Conservation (phyloP, 1,140 invertebrate genomes). For the Drosophila tristis region DNA sequence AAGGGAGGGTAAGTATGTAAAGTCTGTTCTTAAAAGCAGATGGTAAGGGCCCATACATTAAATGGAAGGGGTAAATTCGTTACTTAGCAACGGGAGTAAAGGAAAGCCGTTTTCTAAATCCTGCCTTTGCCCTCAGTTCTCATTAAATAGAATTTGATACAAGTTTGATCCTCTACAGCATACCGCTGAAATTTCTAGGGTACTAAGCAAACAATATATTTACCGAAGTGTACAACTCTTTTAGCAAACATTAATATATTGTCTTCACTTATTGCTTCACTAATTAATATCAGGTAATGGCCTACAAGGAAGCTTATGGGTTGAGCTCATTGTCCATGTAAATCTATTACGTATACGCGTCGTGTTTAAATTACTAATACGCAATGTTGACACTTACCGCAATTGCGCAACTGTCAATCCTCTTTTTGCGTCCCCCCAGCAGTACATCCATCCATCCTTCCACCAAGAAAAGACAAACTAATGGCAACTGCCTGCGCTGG, state of each 20-base stretch:
- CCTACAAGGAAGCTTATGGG: neutral
- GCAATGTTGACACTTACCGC: neutral
- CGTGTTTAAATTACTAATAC: constrained; percentile 22
- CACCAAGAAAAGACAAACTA: constrained; percentile 30
- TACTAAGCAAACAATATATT: no score
- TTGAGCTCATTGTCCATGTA: neutral
- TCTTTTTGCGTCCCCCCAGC: no score
- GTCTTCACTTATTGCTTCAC: constrained; percentile 1
- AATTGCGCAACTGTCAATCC: constrained; percentile 15
- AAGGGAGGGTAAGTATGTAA: neutral
- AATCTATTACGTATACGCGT: constrained; percentile 32
- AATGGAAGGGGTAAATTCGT: no score
- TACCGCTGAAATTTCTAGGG: no score
- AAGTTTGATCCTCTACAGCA: no score
- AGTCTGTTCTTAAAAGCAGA: no score
- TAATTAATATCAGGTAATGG: neutral
- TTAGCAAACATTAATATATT: neutral
- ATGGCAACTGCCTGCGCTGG: constrained; percentile 39
- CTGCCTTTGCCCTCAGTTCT: no score
- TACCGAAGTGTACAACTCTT: neutral
- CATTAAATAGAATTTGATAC: no score
- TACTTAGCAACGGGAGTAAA: no score
- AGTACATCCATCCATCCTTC: neutral
- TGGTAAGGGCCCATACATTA: no score
- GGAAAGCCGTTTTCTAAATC: no score